Percentiles rank a stretch among this genome's conserved stretches.
phyloP scores from a whole-genome alignment of 2,113 vertebrate species.

The Alectura lathami region DNA sequence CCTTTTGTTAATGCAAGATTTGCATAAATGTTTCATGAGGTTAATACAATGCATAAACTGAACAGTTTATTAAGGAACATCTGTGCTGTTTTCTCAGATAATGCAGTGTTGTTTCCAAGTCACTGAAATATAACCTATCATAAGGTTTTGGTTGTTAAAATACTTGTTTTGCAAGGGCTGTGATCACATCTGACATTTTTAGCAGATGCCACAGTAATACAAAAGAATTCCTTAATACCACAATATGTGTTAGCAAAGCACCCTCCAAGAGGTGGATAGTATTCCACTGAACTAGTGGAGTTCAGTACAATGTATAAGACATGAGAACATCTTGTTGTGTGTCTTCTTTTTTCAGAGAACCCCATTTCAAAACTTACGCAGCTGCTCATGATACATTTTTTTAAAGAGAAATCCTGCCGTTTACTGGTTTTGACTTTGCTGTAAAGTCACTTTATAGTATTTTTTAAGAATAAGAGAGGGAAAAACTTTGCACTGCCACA shows the following conservation, averaged over 20 bases:
- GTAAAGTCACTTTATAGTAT: background rate
- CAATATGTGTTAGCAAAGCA: background rate
- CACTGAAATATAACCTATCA: constrained; percentile 78
- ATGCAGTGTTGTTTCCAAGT: constrained; percentile 73
- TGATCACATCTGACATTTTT: constrained; percentile 70
- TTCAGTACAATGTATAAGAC: background rate
- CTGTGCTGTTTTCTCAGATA: constrained; percentile 80
- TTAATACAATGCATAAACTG: constrained; percentile 77
- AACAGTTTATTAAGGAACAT: constrained; percentile 79
- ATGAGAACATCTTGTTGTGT: background rate
- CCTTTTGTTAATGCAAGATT: constrained; percentile 80
- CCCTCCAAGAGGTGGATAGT: background rate
- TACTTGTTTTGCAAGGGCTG: constrained; percentile 69
- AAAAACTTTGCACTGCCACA: background rate
- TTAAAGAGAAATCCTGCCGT: background rate
- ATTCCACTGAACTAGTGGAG: background rate
- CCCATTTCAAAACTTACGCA: background rate
- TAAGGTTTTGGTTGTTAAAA: constrained; percentile 76
- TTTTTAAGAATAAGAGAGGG: background rate
- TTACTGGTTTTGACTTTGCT: background rate
- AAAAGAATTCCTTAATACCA: constrained; percentile 61
- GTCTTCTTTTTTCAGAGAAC: background rate
- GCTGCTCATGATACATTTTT: background rate
- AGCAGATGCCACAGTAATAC: constrained; percentile 61
- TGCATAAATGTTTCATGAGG: constrained; percentile 83